Evolutionary conservation across 2,888 invertebrate species (phyloP), one percentile per base, ranked within the genome.

Genomic region (Cantharis flavilabris): DNA sequence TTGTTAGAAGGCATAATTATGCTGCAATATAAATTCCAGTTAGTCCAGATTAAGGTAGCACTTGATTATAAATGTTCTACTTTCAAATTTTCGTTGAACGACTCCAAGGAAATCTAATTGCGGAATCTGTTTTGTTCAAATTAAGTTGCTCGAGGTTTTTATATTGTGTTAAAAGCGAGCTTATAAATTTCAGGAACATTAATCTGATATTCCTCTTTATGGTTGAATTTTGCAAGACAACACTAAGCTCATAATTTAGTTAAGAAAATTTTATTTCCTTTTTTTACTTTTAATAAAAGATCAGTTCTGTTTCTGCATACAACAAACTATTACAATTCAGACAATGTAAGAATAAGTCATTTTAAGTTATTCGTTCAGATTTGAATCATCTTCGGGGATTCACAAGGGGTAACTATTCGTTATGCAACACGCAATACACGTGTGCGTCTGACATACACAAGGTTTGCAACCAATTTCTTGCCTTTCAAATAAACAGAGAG

Each of bases 41-140:
- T 30, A 13, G 70, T 20, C 20, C 65, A 28, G 5, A n/a, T 49
- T 33, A 65, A 70, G 26, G 16, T 62, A 30, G 33, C 62, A 26
- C 49, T 14, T 63, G 9, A 18, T 18, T 14, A 49, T 23, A 76
- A 72, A 72, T 69, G 28, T 18, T 13, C 70, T 63, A 33, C 26
- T 49, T 65, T 18, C 73, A 70, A 70, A 28, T 74, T 30, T 77
- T 30, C 14, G 62, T 71, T 73, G 77, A 28, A 26, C 77, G 16
- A 71, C 77, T 74, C 18, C 30, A 62, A 73, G 73, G 67, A 65
- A 76, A 76, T 73, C 73, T 73, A 73, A 76, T 76, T 73, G 73
- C 65, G 70, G 67, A 76, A 78, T 78, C 71, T 73, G 78, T 78
- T 78, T 78, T 78, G 75, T 78, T 74, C 72, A 77, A 77, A 77